Base-by-base conservation (phyloP, 2,888 invertebrate genomes). In the Leucoptera coffeella region DNA sequence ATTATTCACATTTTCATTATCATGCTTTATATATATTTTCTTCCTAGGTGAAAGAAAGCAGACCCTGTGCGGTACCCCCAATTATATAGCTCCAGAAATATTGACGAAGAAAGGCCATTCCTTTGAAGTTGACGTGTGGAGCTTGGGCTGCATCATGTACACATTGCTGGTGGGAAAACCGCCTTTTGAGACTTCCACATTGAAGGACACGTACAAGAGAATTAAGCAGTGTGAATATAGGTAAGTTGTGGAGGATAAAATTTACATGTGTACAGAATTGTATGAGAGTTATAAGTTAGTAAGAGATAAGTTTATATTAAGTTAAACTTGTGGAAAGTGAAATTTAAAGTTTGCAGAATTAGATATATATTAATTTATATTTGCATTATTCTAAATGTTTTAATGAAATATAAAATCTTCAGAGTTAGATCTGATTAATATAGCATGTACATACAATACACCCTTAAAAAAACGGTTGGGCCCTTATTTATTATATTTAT, bases 1-100 rank as follows among this genome's bases (percentile, higher is more conserved):
- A n/a, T n/a, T n/a, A n/a, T n/a, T n/a, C n/a, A n/a, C n/a, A 15
- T 23, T 20, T 24, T 25, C 19, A 15, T 30, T 14, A 23, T 5
- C 22, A 7, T 10, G 20, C 24, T 26, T 26, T 21, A 14, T 11
- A n/a, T 15, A 12, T 33, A 36, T 28, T 26, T 15, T 22, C 14
- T 14, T 29, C 37, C 35, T 31, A 73, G 78, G 78, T 39, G 83
- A 84, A 58, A 74, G 82, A 43, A 83, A 83, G 47, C 92, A 93
- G 61, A 99, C 99, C 9, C 67, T 99, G 24, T 99, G 99, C 49
- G 99, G 99, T n/a, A 99, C 99, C 4, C 99, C 99, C 2, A 99
- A 99, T 64, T 99, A 99, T 54, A 97, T 99, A 41, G 99, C 99
- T 1, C 99, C 97, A 0, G 99, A 99, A 62, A 94, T 99, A 43